Conservation (phyloP, 2,888 invertebrate genomes). For the Gnatocerus cornutus region DNA sequence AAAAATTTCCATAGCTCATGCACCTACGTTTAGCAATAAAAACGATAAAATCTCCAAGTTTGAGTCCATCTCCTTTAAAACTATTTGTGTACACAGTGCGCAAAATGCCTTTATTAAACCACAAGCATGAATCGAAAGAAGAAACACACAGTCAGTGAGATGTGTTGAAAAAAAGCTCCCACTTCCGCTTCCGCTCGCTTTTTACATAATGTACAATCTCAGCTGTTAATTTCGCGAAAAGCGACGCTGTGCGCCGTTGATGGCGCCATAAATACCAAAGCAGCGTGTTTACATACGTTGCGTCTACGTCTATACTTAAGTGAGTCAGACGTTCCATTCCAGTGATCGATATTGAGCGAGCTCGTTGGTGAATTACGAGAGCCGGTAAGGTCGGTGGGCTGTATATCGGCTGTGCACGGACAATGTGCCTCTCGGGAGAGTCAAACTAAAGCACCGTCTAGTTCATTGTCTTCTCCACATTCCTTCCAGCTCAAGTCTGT, state of each 20-base stretch:
- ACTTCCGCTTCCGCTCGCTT: slow-evolving; percentile 6
- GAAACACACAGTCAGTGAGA: not conserved
- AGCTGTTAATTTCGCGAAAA: slow-evolving; percentile 34
- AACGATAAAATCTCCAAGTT: slow-evolving; percentile 5
- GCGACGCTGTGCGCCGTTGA: slow-evolving; percentile 41
- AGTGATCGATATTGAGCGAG: slow-evolving; percentile 51
- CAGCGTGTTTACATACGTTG: slow-evolving; percentile 47
- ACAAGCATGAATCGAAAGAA: not conserved
- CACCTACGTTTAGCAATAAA: not conserved
- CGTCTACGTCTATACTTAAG: slow-evolving; percentile 51
- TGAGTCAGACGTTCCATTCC: slow-evolving; percentile 55
- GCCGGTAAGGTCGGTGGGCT: slow-evolving; percentile 47
- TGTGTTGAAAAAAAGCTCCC: not conserved
- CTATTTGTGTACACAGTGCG: not conserved
- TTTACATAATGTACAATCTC: slow-evolving; percentile 9
- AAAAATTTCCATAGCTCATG: not conserved
- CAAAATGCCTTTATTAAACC: too few species aligned
- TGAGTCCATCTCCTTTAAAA: slow-evolving; percentile 14
- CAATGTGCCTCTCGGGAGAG: slow-evolving; percentile 50
- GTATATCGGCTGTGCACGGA: slow-evolving; percentile 50
- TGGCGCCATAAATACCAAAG: slow-evolving; percentile 50
- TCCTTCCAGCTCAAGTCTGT: slow-evolving; percentile 40
- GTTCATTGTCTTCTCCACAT: slow-evolving; percentile 52
- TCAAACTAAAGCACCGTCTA: slow-evolving; percentile 51
- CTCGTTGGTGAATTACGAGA: slow-evolving; percentile 42